These are phyloP conservation scores for Sciurus vulgaris DNA, from an alignment of 2,797 vertebrate species.

Conservation along the genomic window DNA sequence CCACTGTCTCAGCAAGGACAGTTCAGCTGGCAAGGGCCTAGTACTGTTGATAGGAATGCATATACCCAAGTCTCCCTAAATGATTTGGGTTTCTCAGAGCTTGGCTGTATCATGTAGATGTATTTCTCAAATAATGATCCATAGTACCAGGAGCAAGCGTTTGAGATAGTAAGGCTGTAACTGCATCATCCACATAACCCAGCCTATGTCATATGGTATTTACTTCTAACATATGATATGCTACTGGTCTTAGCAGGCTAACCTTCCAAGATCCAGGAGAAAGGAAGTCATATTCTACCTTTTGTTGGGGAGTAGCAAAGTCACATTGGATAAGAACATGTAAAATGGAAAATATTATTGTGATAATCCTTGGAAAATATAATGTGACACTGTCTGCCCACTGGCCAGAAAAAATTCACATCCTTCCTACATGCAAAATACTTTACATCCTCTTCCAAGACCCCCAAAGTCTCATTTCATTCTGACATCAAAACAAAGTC, in stretches of 20 bases:
- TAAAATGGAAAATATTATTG: background rate
- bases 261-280: background rate
- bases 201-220: background rate
- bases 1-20: background rate
- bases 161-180: conserved; percentile 43
- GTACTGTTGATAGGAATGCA: background rate
- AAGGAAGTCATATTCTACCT: background rate
- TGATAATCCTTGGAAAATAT: background rate
- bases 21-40: background rate
- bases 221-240: background rate
- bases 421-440: background rate
- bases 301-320: background rate
- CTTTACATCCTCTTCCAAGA: background rate
- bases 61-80: background rate
- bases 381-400: background rate
- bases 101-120: background rate
- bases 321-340: background rate
- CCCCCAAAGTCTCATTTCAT: background rate
- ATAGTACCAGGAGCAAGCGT: background rate
- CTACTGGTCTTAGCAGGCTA: background rate
- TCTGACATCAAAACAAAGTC: background rate
- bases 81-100: background rate
- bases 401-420: background rate
- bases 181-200: background rate
- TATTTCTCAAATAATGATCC: background rate